Base-by-base conservation (phyloP, 2,113 vertebrate species). In the Corythaixoides concolor region DNA sequence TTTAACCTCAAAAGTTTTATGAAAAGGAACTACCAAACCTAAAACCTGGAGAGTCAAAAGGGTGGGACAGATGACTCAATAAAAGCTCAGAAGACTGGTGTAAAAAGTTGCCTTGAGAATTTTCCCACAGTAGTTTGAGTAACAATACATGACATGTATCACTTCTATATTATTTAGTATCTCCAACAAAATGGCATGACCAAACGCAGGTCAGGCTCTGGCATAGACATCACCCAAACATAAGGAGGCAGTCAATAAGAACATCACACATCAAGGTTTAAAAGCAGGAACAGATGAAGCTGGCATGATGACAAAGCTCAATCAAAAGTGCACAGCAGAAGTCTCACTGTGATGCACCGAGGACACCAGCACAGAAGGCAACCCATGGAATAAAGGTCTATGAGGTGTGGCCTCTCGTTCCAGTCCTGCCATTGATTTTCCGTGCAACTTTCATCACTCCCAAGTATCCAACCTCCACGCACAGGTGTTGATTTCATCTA, bases 101-200 rank as follows among this genome's bases (percentile, higher is more conserved):
- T 45, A 52, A 78, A 64, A 55, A 52, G 21, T 17, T 49, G 26
- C 10, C 55, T 62, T 18, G 23, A 27, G 35, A 49, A 66, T 14
- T 12, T 33, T 88, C 37, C 33, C 27, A 32, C 18, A 3, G 6
- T 2, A 12, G 27, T 49, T 33, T 55, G 62, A 26, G 55, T 63
- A 75, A 35, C 5, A n/a, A 23, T 1, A 30, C 7, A 2, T 5
- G 33, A 45, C 16, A 9, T 4, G 8, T 16, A 23, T 11, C 8
- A 5, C 32, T 55, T 52, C 27, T 10, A 1, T 8, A 21, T 49
- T 41, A 52, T 47, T 74, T 16, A 16, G 39, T 21, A n/a, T 18
- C 33, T 35, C 37, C 12, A 47, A 52, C 17, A 8, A 1, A 35
- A 43, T 0, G 6, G 43, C 50, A 23, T 0, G 4, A 19, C 7